phyloP scores from a whole-genome alignment of 1,140 invertebrate genomes.

The Cyclargus thomasi region DNA sequence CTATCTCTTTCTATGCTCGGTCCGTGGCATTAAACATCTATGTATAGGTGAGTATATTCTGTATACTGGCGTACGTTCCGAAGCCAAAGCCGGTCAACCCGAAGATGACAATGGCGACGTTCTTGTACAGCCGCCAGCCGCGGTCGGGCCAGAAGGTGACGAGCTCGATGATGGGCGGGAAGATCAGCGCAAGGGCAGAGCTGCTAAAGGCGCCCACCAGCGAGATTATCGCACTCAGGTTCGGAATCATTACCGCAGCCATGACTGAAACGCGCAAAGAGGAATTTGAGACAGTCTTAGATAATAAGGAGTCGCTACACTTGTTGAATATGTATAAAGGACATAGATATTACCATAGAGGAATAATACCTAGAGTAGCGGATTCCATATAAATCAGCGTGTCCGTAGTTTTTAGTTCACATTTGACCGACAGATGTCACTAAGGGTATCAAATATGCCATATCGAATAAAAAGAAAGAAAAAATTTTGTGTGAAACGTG shows the following conservation, averaged over 20 bases:
- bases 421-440: too few species aligned
- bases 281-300: constrained; percentile 1
- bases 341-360: too few species aligned
- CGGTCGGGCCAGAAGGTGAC: constrained; percentile 84
- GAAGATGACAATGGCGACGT: constrained; percentile 82
- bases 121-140: constrained; percentile 81
- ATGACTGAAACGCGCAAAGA: constrained; percentile 77
- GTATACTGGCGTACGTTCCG: constrained; percentile 86
- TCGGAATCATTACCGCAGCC: constrained; percentile 89
- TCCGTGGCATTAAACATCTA: neutral
- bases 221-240: constrained; percentile 92
- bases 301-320: too few species aligned
- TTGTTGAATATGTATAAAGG: too few species aligned
- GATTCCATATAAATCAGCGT: too few species aligned
- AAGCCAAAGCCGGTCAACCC: constrained; percentile 85
- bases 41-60: constrained; percentile 62
- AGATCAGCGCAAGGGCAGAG: constrained; percentile 91
- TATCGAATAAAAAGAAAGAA: too few species aligned
- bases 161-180: constrained; percentile 94
- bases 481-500: too few species aligned
- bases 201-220: constrained; percentile 93
- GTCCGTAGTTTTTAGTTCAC: too few species aligned
- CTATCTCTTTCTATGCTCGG: neutral
- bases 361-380: too few species aligned
- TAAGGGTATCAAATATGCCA: too few species aligned